These are phyloP conservation scores for Antennarius striatus DNA, from an alignment of 2,113 vertebrate genomes.

Conservation along the genomic window DNA sequence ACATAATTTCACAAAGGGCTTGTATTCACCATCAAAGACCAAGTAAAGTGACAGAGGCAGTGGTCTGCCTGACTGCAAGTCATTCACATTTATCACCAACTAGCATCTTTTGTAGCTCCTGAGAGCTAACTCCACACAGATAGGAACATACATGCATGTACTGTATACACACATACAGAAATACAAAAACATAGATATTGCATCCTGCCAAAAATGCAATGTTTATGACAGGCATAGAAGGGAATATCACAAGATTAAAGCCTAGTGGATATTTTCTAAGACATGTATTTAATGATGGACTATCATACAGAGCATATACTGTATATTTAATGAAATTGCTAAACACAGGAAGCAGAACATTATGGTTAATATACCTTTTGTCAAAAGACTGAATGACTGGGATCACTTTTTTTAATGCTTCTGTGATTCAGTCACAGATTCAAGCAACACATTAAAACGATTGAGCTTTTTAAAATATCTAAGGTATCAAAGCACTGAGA, in stretches of 20 bases:
- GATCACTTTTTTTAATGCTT: too few relatives aligned
- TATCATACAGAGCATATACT: not conserved
- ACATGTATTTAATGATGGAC: conserved; percentile 4
- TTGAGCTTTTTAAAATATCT: not conserved
- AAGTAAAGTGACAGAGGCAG: conserved; percentile 60
- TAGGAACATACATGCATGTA: not conserved
- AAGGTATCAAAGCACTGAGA: conserved; percentile 7
- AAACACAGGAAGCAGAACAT: too few relatives aligned
- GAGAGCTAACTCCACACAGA: conserved; percentile 26
- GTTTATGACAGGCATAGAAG: not conserved
- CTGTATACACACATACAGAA: conserved; percentile 5
- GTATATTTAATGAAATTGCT: too few relatives aligned
- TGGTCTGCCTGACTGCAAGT: conserved; percentile 58
- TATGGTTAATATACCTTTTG: too few relatives aligned
- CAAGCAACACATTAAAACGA: conserved; percentile 5
- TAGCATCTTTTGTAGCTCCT: conserved; percentile 58
- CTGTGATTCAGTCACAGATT: not conserved
- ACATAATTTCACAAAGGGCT: conserved; percentile 35
- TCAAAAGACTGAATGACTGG: too few relatives aligned
- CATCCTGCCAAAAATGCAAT: not conserved
- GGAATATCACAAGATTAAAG: conserved; percentile 19
- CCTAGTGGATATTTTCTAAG: not conserved
- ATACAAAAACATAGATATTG: conserved; percentile 6
- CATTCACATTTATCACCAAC: conserved; percentile 66
- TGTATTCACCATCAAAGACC: conserved; percentile 62